Evolutionary conservation across 2,888 invertebrate species (phyloP).

Genomic region (Tubiluchus corallicola): DNA sequence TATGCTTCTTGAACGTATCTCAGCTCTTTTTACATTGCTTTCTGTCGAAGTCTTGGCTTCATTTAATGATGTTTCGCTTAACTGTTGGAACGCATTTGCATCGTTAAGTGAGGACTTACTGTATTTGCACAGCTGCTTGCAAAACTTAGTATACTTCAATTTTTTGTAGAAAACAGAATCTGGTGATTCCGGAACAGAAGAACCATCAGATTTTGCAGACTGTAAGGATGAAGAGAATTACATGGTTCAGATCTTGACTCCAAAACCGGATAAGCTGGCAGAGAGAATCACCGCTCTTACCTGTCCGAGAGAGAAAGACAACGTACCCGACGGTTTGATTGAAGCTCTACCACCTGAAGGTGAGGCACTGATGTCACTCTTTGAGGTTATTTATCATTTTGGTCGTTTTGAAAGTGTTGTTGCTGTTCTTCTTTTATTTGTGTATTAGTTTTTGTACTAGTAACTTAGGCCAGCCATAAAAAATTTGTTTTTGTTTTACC

Average conservation of each 20-base stretch:
- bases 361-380: slow-evolving; percentile 18
- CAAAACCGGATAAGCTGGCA: slow-evolving; percentile 35
- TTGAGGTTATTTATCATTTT: slow-evolving; percentile 4
- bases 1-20: too few species aligned
- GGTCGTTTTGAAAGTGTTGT: background rate
- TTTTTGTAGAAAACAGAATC: slow-evolving; percentile 50
- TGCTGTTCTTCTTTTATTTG: background rate
- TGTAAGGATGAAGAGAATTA: too few species aligned
- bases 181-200: slow-evolving; percentile 85
- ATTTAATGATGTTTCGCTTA: too few species aligned
- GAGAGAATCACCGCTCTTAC: slow-evolving; percentile 41
- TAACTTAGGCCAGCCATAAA: too few species aligned
- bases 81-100: too few species aligned
- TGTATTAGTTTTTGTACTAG: too few species aligned
- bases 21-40: too few species aligned
- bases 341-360: slow-evolving; percentile 54
- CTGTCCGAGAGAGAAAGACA: slow-evolving; percentile 37
- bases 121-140: too few species aligned
- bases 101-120: too few species aligned
- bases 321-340: slow-evolving; percentile 42
- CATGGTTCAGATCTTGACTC: slow-evolving; percentile 1
- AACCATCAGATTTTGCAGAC: slow-evolving; percentile 47
- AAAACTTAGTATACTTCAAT: too few species aligned
- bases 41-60: too few species aligned
- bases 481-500: too few species aligned